Base-by-base conservation (phyloP, 2,888 invertebrate species). In the Ischnura elegans region DNA sequence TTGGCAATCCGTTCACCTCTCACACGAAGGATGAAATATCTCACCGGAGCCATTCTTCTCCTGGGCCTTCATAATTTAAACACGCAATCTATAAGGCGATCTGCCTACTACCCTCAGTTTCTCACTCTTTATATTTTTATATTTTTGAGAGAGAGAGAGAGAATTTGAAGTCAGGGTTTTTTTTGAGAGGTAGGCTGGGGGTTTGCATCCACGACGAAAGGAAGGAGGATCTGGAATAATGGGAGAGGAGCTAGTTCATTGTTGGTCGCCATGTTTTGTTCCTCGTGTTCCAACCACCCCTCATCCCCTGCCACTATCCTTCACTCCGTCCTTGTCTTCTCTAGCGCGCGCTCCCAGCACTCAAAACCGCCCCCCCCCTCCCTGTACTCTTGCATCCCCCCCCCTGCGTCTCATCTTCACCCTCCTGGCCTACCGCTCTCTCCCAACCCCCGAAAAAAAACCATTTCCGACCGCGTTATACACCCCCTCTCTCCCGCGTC, bases 251-350 rank as follows among this genome's bases (percentile, higher is more conserved):
- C 76, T 76, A 55, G 36, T 51, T 87, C 87, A 87, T 87, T 87
- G 87, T 87, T 87, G 55, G 87, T 36, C 87, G 87, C 87, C 87
- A 87, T 87, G 87, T 87, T 87, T 87, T 87, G 87, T 87, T 87
- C 87, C 76, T 36, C 36, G 25, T 8, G 36, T 42, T 29, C 36
- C 55, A 45, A 6, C 2, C 55, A 5, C 55, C 21, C 3, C 87
- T 42, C 4, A 25, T 25, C 21, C 10, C 29, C 76, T 29, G 5
- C 36, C 36, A 2, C 87, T n/a, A n/a, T n/a, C 61, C 61, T 61
- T n/a, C 61, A 61, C 61, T 61, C n/a, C n/a, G 76, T 29, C 61
- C 76, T 76, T 36, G 13, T 76, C 76, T 76, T 76, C 36, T 36
- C 76, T 76, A 76, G 76, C 76, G 36, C 76, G 36, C 8, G 36